A percentile compares a stretch with the other conserved stretches of the same genome.
phyloP scores from a whole-genome alignment of 2,113 vertebrate genomes.

The Heterocephalus glaber region DNA sequence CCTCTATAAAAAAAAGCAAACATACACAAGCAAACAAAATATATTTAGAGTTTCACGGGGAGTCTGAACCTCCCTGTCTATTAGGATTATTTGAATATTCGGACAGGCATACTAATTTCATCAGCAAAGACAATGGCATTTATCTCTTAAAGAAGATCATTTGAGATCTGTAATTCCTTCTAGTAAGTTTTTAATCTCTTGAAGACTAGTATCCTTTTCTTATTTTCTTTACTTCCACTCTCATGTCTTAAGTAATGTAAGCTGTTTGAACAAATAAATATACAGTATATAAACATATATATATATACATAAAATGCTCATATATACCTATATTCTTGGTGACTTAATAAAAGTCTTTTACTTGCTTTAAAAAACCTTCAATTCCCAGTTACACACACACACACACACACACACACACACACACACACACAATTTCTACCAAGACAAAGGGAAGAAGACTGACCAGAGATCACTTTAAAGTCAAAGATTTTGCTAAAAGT shows the following conservation, averaged over 20 bases:
- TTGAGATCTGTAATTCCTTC: not conserved
- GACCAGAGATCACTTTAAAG: not conserved
- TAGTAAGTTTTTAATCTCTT: not conserved
- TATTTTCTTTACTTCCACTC: not conserved
- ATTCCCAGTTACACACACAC: not conserved
- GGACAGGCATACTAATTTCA: not conserved
- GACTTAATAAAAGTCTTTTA: not conserved
- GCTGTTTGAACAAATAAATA: not conserved
- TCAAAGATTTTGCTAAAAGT: constrained; percentile 16
- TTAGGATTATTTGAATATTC: not conserved
- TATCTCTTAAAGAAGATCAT: not conserved
- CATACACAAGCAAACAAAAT: not conserved
- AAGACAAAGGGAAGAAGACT: not conserved
- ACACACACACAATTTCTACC: not conserved
- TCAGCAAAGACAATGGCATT: not conserved
- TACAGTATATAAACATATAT: not conserved
- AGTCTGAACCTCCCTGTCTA: not conserved
- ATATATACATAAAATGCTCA: not conserved
- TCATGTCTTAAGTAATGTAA: not conserved
- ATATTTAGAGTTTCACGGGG: not conserved
- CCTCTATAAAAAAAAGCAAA: not conserved
- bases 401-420: not conserved
- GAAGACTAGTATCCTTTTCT: not conserved
- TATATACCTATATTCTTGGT: not conserved
- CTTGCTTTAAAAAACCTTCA: not conserved